Evolutionary conservation across 2,888 invertebrate species (phyloP).

Genomic region (Eupithecia dodoneata): DNA sequence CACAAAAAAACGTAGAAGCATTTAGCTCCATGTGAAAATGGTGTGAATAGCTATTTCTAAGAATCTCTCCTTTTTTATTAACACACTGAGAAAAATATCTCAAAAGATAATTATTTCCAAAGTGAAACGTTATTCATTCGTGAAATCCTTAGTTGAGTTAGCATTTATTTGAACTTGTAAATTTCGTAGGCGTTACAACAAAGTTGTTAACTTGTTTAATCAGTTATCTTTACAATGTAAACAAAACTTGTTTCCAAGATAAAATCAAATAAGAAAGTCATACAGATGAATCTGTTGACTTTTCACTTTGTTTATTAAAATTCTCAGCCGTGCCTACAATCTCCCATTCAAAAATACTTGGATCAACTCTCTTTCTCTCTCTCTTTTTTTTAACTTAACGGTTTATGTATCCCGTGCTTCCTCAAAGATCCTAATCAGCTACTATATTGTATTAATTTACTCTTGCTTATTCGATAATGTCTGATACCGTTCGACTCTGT

Average conservation of each 20-base stretch:
- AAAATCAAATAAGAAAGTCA: constrained; percentile 1
- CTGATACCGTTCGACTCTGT: not conserved
- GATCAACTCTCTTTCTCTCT: not conserved
- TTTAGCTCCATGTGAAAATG: too few species aligned
- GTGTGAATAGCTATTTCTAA: not conserved
- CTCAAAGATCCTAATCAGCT: not conserved
- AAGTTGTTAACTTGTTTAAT: constrained; percentile 1
- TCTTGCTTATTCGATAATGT: not conserved
- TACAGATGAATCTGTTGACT: not conserved
- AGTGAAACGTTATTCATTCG: constrained; percentile 24
- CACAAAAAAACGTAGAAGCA: not conserved
- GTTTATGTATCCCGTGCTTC: not conserved
- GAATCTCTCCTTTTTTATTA: constrained; percentile 7
- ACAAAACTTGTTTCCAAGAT: not conserved
- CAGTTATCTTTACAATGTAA: not conserved
- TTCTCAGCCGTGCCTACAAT: not conserved
- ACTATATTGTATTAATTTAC: not conserved
- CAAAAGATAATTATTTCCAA: constrained; percentile 9
- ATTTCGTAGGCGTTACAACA: constrained; percentile 3
- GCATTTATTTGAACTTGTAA: not conserved
- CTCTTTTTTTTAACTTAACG: too few species aligned
- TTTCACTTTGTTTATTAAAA: not conserved
- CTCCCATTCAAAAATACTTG: not conserved
- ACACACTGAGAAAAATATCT: not conserved
- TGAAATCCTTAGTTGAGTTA: constrained; percentile 1